These are phyloP conservation scores for Melanotaenia boesemani DNA, from an alignment of 2,797 vertebrate genomes.

Conservation along the genomic window DNA sequence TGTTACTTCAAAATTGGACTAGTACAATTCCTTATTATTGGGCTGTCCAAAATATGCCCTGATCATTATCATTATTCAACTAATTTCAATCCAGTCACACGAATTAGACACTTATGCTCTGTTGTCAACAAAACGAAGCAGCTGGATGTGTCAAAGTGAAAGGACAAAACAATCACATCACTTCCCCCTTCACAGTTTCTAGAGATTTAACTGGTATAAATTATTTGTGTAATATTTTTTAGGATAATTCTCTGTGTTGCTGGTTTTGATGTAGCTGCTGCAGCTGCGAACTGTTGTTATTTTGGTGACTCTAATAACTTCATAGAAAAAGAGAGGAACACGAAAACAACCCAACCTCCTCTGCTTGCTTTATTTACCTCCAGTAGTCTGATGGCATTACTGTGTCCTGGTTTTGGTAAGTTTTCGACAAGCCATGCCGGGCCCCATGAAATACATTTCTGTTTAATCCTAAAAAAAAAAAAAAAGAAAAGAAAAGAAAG, in stretches of 20 bases:
- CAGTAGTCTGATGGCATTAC: conserved; percentile 84
- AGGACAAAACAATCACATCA: conserved; percentile 1
- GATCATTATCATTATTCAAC: no score
- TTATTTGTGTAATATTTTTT: neutral
- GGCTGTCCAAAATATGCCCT: no score
- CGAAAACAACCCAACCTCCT: neutral
- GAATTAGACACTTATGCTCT: neutral
- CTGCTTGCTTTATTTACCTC: conserved; percentile 82
- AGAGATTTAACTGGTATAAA: neutral
- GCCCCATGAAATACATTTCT: conserved; percentile 74
- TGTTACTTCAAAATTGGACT: no score
- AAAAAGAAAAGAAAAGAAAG: no score
- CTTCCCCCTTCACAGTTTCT: neutral
- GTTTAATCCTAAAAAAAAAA: conserved; percentile 82
- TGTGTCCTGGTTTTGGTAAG: conserved; percentile 88
- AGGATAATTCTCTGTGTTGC: neutral
- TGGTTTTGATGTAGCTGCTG: neutral
- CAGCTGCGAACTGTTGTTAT: neutral
- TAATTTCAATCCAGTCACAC: no score
- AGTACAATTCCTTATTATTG: no score
- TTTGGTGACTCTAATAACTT: conserved; percentile 11
- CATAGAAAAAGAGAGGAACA: no score
- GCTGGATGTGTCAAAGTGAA: conserved; percentile 24
- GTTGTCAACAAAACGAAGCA: conserved; percentile 10
- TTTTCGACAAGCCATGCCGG: conserved; percentile 86